phyloP scores from a whole-genome alignment of 2,888 invertebrate species.

The Junonia oenone region DNA sequence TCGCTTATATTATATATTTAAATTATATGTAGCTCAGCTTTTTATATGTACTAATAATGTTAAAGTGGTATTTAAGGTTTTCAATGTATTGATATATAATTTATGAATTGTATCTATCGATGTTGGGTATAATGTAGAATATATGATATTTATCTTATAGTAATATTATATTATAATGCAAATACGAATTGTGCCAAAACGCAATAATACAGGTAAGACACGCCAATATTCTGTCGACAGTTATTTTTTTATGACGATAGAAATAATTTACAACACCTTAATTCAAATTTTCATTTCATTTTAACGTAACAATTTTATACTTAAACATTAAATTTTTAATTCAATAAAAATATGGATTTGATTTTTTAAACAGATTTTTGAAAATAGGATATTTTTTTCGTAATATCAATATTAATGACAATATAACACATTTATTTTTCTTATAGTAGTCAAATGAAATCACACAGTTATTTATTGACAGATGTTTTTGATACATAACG shows the following conservation, averaged over 20 bases:
- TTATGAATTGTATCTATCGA: constrained; percentile 43
- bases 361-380: background rate
- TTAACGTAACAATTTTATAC: background rate
- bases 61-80: constrained; percentile 31
- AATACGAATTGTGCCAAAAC: constrained; percentile 56
- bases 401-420: background rate
- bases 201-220: constrained; percentile 59
- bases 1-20: constrained; percentile 40
- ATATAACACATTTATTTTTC: background rate
- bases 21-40: constrained; percentile 51
- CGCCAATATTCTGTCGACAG: constrained; percentile 49
- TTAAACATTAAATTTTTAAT: background rate
- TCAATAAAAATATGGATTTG: background rate
- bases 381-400: background rate
- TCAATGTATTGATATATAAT: constrained; percentile 36
- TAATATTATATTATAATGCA: constrained; percentile 23
- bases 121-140: constrained; percentile 48
- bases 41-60: constrained; percentile 44
- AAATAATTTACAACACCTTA: background rate
- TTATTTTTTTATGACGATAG: constrained; percentile 35
- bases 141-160: constrained; percentile 31
- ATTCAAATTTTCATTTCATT: background rate
- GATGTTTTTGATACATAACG: background rate
- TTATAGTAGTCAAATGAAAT: background rate
- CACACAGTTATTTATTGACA: background rate